phyloP scores from a whole-genome alignment of 1,140 invertebrate genomes.

The Drosophila gunungcola region DNA sequence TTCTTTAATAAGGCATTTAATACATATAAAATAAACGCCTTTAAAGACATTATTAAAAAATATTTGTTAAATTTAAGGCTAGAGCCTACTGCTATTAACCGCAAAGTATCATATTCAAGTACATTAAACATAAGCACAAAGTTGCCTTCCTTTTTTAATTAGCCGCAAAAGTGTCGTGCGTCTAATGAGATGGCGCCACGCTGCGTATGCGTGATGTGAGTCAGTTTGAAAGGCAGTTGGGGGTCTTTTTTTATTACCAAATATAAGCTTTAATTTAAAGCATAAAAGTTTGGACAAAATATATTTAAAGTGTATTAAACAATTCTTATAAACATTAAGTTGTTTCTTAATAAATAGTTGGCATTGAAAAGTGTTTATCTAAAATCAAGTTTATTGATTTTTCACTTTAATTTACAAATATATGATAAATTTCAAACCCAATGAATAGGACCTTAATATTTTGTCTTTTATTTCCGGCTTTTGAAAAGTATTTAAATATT shows the following conservation, averaged over 20 bases:
- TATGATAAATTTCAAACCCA: too few species aligned
- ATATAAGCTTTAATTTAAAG: neutral
- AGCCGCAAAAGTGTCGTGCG: constrained; percentile 31
- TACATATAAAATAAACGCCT: too few species aligned
- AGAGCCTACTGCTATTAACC: constrained; percentile 3
- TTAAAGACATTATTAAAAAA: neutral
- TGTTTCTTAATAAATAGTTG: too few species aligned
- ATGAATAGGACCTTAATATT: too few species aligned
- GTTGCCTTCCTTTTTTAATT: constrained; percentile 20
- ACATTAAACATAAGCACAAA: neutral
- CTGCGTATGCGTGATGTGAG: constrained; percentile 23
- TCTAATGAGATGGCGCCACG: constrained; percentile 19
- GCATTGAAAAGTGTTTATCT: too few species aligned
- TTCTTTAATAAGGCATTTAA: too few species aligned
- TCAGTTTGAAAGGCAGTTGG: neutral
- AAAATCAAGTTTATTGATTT: too few species aligned
- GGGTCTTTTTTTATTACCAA: neutral
- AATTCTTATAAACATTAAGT: too few species aligned
- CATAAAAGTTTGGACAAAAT: neutral
- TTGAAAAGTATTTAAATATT: too few species aligned
- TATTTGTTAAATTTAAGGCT: neutral
- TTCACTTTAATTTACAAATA: too few species aligned
- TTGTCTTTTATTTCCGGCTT: too few species aligned
- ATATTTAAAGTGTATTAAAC: neutral
- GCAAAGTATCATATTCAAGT: constrained; percentile 14